Conservation (phyloP, 2,113 vertebrate species). For the Origma solitaria region DNA sequence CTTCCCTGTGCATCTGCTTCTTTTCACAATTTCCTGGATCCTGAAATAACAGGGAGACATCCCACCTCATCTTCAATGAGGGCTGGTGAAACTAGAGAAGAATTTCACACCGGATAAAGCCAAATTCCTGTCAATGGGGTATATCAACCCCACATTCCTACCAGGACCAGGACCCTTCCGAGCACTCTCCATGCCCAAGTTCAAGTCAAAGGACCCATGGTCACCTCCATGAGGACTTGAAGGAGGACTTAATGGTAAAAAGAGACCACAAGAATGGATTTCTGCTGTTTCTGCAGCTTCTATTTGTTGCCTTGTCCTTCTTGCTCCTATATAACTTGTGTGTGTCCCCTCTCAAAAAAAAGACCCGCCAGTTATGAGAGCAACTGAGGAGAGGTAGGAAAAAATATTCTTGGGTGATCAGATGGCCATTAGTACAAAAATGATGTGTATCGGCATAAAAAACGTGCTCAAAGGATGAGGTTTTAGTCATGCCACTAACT, state of each 20-base stretch:
- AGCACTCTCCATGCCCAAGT: neutral
- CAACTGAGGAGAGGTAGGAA: neutral
- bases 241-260: neutral
- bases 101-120: neutral
- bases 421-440: neutral
- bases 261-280: neutral
- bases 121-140: neutral
- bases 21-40: neutral
- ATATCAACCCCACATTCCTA: neutral
- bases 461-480: neutral
- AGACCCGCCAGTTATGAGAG: neutral
- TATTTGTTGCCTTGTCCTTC: neutral
- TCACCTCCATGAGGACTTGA: neutral
- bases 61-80: neutral
- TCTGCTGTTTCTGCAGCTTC: neutral
- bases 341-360: neutral
- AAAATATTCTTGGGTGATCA: neutral
- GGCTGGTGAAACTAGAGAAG: neutral
- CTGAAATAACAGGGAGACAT: neutral
- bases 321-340: neutral
- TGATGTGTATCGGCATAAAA: neutral
- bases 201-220: neutral
- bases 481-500: neutral
- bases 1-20: neutral
- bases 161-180: neutral